phyloP scores from a whole-genome alignment of 2,113 vertebrate species.

The Monarcha castaneiventris region DNA sequence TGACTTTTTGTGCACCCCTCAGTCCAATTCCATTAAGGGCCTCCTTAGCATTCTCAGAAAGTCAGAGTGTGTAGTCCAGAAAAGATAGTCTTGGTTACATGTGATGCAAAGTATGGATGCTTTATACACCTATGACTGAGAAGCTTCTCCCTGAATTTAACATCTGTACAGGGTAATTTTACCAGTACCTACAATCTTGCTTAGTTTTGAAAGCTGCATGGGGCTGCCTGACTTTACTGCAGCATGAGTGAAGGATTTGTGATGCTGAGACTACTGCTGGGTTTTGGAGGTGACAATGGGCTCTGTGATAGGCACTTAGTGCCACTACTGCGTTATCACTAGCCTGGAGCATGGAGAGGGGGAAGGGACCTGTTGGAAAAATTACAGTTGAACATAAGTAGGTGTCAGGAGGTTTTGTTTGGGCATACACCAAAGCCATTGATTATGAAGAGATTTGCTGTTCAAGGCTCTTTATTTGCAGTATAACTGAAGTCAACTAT shows the following conservation, averaged over 20 bases:
- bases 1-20: background rate
- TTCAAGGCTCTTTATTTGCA: conserved; percentile 45
- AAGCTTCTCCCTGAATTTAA: background rate
- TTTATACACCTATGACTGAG: background rate
- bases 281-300: background rate
- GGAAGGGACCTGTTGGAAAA: background rate
- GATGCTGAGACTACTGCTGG: background rate
- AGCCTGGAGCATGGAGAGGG: background rate
- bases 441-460: conserved; percentile 58
- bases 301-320: background rate
- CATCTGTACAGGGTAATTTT: background rate
- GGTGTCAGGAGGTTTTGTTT: background rate
- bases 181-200: background rate
- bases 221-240: background rate
- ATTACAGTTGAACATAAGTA: background rate
- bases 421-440: conserved; percentile 23
- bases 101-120: background rate
- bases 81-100: background rate
- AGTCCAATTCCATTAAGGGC: background rate
- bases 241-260: background rate
- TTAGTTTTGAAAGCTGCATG: background rate
- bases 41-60: background rate
- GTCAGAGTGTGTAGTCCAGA: background rate
- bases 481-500: conserved; percentile 54
- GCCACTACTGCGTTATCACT: fast-evolving